phyloP scores from a whole-genome alignment of 2,888 invertebrate genomes.

The Formica aserva region DNA sequence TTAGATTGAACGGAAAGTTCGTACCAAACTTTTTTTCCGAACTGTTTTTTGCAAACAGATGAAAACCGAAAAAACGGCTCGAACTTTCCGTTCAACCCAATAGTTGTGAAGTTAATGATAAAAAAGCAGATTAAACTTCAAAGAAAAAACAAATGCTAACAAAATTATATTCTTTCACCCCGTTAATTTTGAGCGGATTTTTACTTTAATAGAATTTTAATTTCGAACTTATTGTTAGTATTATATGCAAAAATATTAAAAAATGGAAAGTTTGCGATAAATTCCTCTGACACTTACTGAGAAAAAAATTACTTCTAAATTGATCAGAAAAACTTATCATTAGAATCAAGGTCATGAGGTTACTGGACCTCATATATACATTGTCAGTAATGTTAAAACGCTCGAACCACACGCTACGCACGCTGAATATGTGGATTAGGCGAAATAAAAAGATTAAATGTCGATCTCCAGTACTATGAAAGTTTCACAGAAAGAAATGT shows the following conservation, averaged over 20 bases:
- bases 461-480: conserved; percentile 56
- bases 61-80: too few relatives aligned
- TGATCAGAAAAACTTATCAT: conserved; percentile 4
- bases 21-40: too few relatives aligned
- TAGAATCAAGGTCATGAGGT: conserved; percentile 26
- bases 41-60: too few relatives aligned
- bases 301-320: background rate
- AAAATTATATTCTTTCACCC: background rate
- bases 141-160: background rate
- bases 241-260: background rate
- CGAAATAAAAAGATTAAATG: conserved; percentile 42
- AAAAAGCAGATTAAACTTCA: background rate
- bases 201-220: background rate
- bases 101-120: background rate
- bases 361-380: background rate
- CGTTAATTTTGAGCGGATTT: background rate
- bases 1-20: too few relatives aligned
- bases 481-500: conserved; percentile 54
- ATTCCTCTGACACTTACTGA: background rate
- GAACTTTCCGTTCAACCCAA: too few relatives aligned
- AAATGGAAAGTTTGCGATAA: background rate
- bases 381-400: conserved; percentile 13
- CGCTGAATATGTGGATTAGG: conserved; percentile 68
- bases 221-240: background rate
- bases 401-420: conserved; percentile 54